These are phyloP conservation scores for Rattus norvegicus DNA, from an alignment of 2,113 vertebrate genomes.

Conservation along the genomic window GRCr8 NC_086028.1:36300001-36300500, in stretches of 20 bases:
- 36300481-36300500: not conserved
- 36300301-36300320: not conserved
- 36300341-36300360: constrained; percentile 40
- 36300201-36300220: constrained; percentile 44
- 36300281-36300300: not conserved
- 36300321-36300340: constrained; percentile 46
- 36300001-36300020: not conserved
- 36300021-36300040: not conserved
- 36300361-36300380: constrained; percentile 66
- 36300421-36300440: constrained; percentile 60
- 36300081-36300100: not conserved
- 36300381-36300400: constrained; percentile 73
- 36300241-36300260: not conserved
- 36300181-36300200: constrained; percentile 13
- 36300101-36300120: not conserved
- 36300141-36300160: not conserved
- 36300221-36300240: constrained; percentile 72
- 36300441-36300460: not conserved
- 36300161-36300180: not conserved
- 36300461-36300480: not conserved
- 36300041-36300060: not conserved
- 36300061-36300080: not conserved
- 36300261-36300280: not conserved
- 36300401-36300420: constrained; percentile 61
- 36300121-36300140: not conserved